These are phyloP conservation scores for Pelvicachromis taeniatus DNA, from an alignment of 2,113 vertebrate species.

Conservation along the genomic window DNA sequence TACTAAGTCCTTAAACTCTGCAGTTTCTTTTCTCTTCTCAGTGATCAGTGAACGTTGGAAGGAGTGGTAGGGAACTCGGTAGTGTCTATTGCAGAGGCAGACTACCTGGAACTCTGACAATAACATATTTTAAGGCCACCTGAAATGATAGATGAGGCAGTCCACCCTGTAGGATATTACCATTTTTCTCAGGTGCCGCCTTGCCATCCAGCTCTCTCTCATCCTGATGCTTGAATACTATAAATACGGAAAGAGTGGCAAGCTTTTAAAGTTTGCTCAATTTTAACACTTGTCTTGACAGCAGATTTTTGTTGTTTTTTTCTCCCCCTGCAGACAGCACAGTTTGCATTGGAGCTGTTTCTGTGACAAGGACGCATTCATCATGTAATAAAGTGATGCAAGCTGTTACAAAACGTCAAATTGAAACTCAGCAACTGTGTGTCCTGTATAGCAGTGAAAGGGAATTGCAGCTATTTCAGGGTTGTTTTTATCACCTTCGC, in stretches of 20 bases:
- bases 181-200: slow-evolving; percentile 39
- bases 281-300: slow-evolving; percentile 52
- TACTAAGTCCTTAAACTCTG: neutral
- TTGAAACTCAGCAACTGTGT: slow-evolving; percentile 42
- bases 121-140: slow-evolving; percentile 37
- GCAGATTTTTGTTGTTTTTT: slow-evolving; percentile 14
- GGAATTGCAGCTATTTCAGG: slow-evolving; percentile 29
- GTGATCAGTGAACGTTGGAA: neutral
- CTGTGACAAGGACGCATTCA: slow-evolving; percentile 68
- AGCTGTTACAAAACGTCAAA: slow-evolving; percentile 46
- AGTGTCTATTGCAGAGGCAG: neutral
- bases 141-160: slow-evolving; percentile 53
- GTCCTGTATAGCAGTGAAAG: slow-evolving; percentile 10
- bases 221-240: slow-evolving; percentile 27
- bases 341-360: slow-evolving; percentile 55
- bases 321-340: slow-evolving; percentile 7
- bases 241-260: slow-evolving; percentile 56
- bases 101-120: slow-evolving; percentile 25
- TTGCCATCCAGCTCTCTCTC: slow-evolving; percentile 20
- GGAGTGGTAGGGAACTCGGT: neutral
- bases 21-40: neutral
- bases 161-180: slow-evolving; percentile 52
- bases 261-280: slow-evolving; percentile 53
- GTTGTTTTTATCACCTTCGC: slow-evolving; percentile 5
- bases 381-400: slow-evolving; percentile 69